Conservation (phyloP, 2,888 invertebrate genomes). For the Apoda limacodes region DNA sequence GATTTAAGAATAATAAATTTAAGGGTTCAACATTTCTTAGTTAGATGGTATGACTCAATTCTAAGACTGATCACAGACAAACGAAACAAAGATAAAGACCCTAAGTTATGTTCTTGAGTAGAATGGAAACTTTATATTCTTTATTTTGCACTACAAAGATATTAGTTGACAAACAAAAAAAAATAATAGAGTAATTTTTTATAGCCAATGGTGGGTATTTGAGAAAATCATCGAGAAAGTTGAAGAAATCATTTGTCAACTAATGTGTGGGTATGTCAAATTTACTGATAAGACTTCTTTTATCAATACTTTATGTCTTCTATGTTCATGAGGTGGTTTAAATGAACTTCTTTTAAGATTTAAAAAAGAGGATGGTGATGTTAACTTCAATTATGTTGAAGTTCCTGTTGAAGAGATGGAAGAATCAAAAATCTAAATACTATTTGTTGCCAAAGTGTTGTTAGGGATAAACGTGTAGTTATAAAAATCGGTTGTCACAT, state of each 20-base stretch:
- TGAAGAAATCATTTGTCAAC: slow-evolving; percentile 31
- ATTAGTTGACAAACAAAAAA: too few species aligned
- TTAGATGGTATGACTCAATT: slow-evolving; percentile 70
- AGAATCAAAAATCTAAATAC: slow-evolving; percentile 39
- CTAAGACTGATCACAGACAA: slow-evolving; percentile 70
- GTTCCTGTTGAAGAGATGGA: slow-evolving; percentile 50
- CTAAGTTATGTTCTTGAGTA: too few species aligned
- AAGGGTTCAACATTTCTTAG: slow-evolving; percentile 63
- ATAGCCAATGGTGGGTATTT: too few species aligned
- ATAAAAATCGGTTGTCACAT: slow-evolving; percentile 66
- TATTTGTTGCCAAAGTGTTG: slow-evolving; percentile 71
- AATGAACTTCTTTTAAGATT: too few species aligned
- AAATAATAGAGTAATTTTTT: too few species aligned
- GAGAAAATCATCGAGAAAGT: slow-evolving; percentile 46
- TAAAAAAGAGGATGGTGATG: too few species aligned
- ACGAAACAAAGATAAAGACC: too few species aligned
- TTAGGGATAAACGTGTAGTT: slow-evolving; percentile 65
- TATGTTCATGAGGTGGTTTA: too few species aligned
- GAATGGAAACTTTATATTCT: too few species aligned
- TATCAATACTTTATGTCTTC: slow-evolving; percentile 56
- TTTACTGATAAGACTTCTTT: slow-evolving; percentile 37
- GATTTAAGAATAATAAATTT: slow-evolving; percentile 45
- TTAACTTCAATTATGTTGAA: slow-evolving; percentile 46
- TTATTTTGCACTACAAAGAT: too few species aligned
- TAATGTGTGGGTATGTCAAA: slow-evolving; percentile 27